Conservation (phyloP, 2,888 invertebrate genomes). For the Syrista parreyssii region DNA sequence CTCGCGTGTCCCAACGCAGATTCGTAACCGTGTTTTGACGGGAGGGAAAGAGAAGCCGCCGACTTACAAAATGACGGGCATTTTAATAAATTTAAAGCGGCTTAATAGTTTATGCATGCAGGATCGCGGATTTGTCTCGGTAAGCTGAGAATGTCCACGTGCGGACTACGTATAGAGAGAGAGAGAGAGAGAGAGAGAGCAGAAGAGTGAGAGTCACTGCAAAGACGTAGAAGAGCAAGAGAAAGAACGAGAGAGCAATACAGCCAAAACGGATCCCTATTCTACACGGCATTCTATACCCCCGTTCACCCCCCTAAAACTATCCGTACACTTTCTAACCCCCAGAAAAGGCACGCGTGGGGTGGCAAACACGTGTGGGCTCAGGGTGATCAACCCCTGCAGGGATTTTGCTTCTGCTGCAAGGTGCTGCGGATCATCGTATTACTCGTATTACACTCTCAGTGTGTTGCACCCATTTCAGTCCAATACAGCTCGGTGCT, state of each 20-base stretch:
- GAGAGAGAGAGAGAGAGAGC: constrained; percentile 13
- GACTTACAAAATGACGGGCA: constrained; percentile 48
- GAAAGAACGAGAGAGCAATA: constrained; percentile 24
- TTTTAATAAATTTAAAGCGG: constrained; percentile 65
- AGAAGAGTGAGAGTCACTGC: constrained; percentile 10
- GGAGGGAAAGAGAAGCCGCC: neutral
- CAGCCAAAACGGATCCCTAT: neutral
- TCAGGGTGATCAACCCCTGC: constrained; percentile 42
- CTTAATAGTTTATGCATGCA: constrained; percentile 59
- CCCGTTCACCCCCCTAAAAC: constrained; percentile 28
- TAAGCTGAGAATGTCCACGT: constrained; percentile 67
- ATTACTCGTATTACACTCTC: constrained; percentile 26
- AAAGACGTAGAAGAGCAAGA: constrained; percentile 18
- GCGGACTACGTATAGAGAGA: constrained; percentile 30
- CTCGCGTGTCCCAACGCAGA: neutral
- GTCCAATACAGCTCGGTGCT: neutral
- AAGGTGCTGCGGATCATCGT: constrained; percentile 48
- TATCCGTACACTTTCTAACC: constrained; percentile 9
- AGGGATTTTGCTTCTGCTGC: constrained; percentile 26
- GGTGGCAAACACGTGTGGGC: constrained; percentile 51
- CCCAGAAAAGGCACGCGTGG: constrained; percentile 55
- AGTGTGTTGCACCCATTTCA: neutral
- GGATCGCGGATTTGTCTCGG: constrained; percentile 65
- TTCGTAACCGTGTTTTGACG: neutral
- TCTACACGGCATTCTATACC: neutral